Evolutionary conservation across 92 coral and sea anemone genomes (phyloP), one percentile per base, ranked within the genome.

Genomic region (Virgularia gustaviana): DNA sequence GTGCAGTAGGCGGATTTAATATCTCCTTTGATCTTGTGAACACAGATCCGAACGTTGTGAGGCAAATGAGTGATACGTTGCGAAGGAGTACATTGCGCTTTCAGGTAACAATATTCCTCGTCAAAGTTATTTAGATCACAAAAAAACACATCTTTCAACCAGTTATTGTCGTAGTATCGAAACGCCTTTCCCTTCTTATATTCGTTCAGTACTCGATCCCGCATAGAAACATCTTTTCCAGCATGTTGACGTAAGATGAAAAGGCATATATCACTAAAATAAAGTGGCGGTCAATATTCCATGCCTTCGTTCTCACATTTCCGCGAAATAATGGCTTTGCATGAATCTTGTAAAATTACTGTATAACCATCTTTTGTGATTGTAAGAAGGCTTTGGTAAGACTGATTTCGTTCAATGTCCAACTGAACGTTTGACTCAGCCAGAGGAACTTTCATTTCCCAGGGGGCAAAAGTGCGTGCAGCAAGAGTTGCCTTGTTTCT

Each of bases 181-280:
- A n/a, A n/a, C n/a, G n/a, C n/a, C 47, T 41, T 41, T n/a, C 47
- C 47, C 47, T 41, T n/a, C n/a, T 41, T 41, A n/a, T n/a, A 41
- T 41, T 41, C 47, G n/a, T n/a, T 41, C 9, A 41, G 9, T 9
- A 41, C n/a, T 41, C 47, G 9, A 9, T 41, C 9, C n/a, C 47
- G 47, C 47, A 41, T 41, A 9, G 9, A 9, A n/a, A 41, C 47
- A n/a, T 41, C 47, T 41, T 41, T 41, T 41, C 47, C 47, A 41
- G 47, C 9, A 41, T 41, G 47, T 41, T 41, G 9, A n/a, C 47
- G 9, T 9, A 41, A n/a, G 9, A 41, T 41, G n/a, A 41, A 41
- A 9, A 41, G 9, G n/a, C 47, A 41, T 9, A 41, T 41, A 41
- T 41, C 47, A n/a, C 47, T 41, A 41, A 41, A 41, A n/a, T 41